These are phyloP conservation scores for Drosophila tsacasi DNA, from an alignment of 1,140 invertebrate species.

Conservation along the genomic window DNA sequence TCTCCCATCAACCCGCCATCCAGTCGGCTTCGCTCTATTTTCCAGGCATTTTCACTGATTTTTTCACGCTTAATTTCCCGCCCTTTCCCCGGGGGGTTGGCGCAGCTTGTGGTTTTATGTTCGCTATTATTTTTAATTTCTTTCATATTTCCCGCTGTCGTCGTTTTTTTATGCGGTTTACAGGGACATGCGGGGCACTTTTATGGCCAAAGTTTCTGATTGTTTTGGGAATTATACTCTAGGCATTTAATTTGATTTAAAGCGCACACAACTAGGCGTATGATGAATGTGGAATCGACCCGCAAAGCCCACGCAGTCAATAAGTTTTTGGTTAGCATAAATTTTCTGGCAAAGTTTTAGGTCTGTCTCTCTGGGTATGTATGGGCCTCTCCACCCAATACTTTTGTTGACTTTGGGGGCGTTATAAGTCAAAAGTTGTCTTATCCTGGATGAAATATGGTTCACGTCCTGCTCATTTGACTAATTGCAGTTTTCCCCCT, in stretches of 20 bases:
- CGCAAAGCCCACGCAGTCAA: slow-evolving; percentile 47
- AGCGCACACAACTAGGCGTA: slow-evolving; percentile 51
- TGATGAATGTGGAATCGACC: slow-evolving; percentile 49
- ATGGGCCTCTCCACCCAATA: not conserved
- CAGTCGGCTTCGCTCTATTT: slow-evolving; percentile 47
- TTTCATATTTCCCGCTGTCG: slow-evolving; percentile 40
- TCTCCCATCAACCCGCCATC: slow-evolving; percentile 20
- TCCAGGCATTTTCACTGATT: slow-evolving; percentile 76
- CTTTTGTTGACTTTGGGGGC: slow-evolving; percentile 9
- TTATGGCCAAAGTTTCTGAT: slow-evolving; percentile 59
- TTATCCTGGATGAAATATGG: slow-evolving; percentile 61
- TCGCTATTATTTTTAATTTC: slow-evolving; percentile 64
- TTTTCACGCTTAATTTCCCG: slow-evolving; percentile 76
- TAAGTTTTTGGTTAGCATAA: slow-evolving; percentile 52
- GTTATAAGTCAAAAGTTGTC: slow-evolving; percentile 50
- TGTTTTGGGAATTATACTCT: slow-evolving; percentile 56
- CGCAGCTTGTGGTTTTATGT: slow-evolving; percentile 57
- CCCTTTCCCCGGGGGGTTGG: slow-evolving; percentile 9
- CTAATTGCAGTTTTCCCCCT: slow-evolving; percentile 51
- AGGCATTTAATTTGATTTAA: slow-evolving; percentile 76
- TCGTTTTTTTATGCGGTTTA: slow-evolving; percentile 12
- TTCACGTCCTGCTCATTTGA: slow-evolving; percentile 57
- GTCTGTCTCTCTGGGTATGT: not conserved
- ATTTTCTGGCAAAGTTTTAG: slow-evolving; percentile 53
- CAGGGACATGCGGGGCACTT: slow-evolving; percentile 26